These are phyloP conservation scores for Malurus cyaneus DNA, from an alignment of 2,113 vertebrate species.

Conservation along the genomic window DNA sequence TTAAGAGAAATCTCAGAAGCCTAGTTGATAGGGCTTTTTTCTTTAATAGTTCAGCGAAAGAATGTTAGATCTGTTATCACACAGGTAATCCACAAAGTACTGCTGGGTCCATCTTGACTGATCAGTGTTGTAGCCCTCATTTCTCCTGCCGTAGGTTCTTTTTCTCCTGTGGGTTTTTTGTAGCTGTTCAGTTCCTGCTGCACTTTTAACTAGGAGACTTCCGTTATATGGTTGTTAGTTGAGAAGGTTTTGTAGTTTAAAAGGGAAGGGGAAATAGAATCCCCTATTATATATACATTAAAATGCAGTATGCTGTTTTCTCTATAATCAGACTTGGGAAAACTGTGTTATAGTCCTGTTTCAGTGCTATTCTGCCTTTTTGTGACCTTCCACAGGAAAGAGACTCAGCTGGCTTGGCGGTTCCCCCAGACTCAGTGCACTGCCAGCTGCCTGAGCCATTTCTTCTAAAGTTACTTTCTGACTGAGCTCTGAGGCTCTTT, in stretches of 20 bases:
- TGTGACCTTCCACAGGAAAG: neutral
- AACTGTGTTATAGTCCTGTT: neutral
- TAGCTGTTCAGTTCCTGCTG: neutral
- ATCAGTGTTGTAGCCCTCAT: neutral
- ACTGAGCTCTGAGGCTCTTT: neutral
- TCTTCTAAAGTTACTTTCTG: neutral
- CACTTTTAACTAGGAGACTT: neutral
- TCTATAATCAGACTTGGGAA: neutral
- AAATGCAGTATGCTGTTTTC: neutral
- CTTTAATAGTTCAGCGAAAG: neutral
- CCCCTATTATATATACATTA: neutral
- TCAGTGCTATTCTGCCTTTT: neutral
- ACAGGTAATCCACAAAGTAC: neutral
- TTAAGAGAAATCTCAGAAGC: neutral
- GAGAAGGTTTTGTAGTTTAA: neutral
- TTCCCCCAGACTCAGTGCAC: neutral
- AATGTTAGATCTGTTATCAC: neutral
- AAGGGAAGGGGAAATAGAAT: neutral
- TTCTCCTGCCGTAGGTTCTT: neutral
- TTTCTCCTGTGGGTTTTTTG: neutral
- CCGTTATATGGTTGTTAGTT: neutral
- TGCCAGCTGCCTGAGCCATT: neutral
- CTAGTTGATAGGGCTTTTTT: accelerated
- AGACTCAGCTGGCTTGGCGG: accelerated
- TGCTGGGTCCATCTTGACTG: neutral